Base-by-base conservation (phyloP, 1,140 invertebrate genomes). In the Kradibia gibbosae region DNA sequence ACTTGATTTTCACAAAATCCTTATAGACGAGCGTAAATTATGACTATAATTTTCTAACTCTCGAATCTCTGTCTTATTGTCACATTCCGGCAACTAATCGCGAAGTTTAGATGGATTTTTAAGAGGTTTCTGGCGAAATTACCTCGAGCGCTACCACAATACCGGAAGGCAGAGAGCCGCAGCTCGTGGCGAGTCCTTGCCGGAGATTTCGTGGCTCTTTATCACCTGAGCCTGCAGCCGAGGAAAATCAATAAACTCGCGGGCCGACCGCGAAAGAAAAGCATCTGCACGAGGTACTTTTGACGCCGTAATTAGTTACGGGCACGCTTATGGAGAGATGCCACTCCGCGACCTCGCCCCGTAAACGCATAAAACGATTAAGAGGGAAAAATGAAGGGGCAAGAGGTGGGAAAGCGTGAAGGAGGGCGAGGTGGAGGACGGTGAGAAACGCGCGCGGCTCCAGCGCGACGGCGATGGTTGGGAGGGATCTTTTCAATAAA, bases 291-390 rank as follows among this genome's bases (percentile, higher is more conserved):
- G 15, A 62, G 31, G 1, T n/a, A 17, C 60, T 57, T 28, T 34
- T 20, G 17, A 13, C 53, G 3, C 34, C 22, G 65, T 36, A 71
- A 81, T 79, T 84, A 77, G 78, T 71, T 70, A 34, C 25, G 39
- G 83, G 62, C 82, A 86, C 71, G 80, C 83, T 86, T 84, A 76
- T 48, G 15, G 22, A 39, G 20, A 20, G 22, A 36, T 78, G 48
- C 36, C 50, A 25, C 13, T 34, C 4, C 53, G 73, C 53, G 17
- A 15, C 42, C 50, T 53, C 13, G 45, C 60, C 62, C 53, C 76
- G 78, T 83, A 82, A 83, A 84, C 11, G 53, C 65, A 75, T 84
- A 84, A 84, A 85, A 84, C 72, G 42, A 74, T 85, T 84, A 81
- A 78, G 85, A 84, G 25, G 17, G 39, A 55, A 57, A 42, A 70